Evolutionary conservation across 2,113 vertebrate species (phyloP), one percentile per base, ranked within the genome.

Genomic region (Thinocorus orbignyianus): DNA sequence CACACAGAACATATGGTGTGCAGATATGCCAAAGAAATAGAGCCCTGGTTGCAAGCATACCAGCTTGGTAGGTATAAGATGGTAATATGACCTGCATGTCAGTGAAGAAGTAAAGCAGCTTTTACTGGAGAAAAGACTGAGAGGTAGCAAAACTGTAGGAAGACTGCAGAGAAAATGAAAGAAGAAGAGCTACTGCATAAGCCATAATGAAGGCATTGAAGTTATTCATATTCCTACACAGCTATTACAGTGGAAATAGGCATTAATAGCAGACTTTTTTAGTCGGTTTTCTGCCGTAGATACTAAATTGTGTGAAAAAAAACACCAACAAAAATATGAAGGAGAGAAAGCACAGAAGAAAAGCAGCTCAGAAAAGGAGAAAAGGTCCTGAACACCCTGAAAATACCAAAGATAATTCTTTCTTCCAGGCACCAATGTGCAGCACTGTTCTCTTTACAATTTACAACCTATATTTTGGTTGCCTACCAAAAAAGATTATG

Each of bases 31-130:
- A 72, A 44, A 81, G 58, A 6, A 39, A 46, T 20, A 46, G 46
- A 46, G 20, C 17, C 24, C 48, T 61, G 44, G 20, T 33, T 35
- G 31, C 23, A 49, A 35, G 41, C 44, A 44, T 10, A 51, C 15
- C 28, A 13, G 65, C 28, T 11, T 13, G 15, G 19, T 10, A 28
- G 19, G 44, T 46, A 46, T 46, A 46, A 46, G 20, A 2, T 26
- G 11, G 8, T 18, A 61, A 31, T 2, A 2, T n/a, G 7, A 48
- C n/a, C n/a, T n/a, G 37, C 8, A 5, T 4, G 8, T 17, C 54
- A 55, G 31, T 61, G 19, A 26, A 69, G 15, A 88, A 65, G 52
- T 24, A 85, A 44, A 28, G 23, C 7, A 25, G 12, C 13, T 79
- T 39, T 28, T 54, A 76, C 22, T 25, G 14, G 16, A 69, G 25